Evolutionary conservation across 2,797 vertebrate species (phyloP).

Genomic region (Brachyalestes nurse): DNA sequence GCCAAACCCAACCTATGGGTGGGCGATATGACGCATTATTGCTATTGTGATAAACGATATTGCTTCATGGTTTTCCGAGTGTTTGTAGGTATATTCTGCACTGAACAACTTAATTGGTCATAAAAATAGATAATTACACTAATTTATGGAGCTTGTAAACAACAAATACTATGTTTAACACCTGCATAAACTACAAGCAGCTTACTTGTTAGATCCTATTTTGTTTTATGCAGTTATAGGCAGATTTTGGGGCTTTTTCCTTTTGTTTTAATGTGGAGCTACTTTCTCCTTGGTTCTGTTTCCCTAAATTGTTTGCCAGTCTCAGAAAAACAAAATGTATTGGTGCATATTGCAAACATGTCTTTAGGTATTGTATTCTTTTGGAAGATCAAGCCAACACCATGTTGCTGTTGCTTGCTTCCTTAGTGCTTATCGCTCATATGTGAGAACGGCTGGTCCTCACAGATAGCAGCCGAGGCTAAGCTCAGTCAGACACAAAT

Average conservation of each 20-base stretch:
- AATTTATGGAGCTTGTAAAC: neutral
- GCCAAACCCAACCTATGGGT: neutral
- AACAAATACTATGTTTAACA: neutral
- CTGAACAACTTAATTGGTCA: neutral
- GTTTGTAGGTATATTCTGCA: neutral
- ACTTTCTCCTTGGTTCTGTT: too few species aligned
- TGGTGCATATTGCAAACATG: too few species aligned
- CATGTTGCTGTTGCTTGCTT: constrained; percentile 36
- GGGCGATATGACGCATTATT: neutral
- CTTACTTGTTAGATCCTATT: too few species aligned
- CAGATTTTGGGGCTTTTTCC: too few species aligned
- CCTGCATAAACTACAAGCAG: too few species aligned
- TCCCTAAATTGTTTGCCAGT: too few species aligned
- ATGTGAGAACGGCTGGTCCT: constrained; percentile 25
- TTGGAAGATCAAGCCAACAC: neutral
- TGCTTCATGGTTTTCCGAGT: neutral
- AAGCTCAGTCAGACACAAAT: neutral
- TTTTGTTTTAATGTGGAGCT: too few species aligned
- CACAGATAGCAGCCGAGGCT: constrained; percentile 16
- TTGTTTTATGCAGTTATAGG: neutral
- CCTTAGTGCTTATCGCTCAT: constrained; percentile 32
- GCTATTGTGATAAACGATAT: neutral
- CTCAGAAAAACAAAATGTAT: too few species aligned
- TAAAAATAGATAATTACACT: neutral
- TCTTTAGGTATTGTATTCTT: too few species aligned